Conservation (phyloP, 2,888 invertebrate species). For the Eilema sororculum region DNA sequence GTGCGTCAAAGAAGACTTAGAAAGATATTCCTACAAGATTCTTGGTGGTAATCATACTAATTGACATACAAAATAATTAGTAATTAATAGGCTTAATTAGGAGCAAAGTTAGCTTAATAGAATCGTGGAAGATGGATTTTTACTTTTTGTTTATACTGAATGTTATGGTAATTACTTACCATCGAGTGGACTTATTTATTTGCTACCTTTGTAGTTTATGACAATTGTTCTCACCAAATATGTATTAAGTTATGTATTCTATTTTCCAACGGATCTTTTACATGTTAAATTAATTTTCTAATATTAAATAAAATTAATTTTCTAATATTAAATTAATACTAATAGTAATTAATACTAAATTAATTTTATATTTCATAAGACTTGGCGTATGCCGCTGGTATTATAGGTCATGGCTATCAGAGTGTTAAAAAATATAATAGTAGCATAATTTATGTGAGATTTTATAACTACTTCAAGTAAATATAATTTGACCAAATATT, state of each 20-base stretch:
- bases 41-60: slow-evolving; percentile 82
- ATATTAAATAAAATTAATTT: no score
- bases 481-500: neutral
- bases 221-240: neutral
- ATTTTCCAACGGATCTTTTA: no score
- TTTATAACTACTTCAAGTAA: neutral
- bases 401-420: neutral
- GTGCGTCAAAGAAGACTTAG: slow-evolving; percentile 72
- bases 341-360: no score
- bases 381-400: neutral
- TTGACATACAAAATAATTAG: slow-evolving; percentile 43
- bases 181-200: neutral
- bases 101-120: no score
- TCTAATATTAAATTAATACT: no score
- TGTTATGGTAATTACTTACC: neutral
- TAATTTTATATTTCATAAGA: no score
- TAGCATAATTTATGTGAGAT: neutral
- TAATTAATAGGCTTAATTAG: no score
- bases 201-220: neutral
- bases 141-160: neutral
- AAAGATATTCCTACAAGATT: slow-evolving; percentile 78
- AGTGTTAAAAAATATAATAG: neutral
- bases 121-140: neutral
- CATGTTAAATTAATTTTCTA: no score
- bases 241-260: neutral